Conservation (phyloP, 2,797 vertebrate genomes). For the Tokudaia tokunoshimensis region DNA sequence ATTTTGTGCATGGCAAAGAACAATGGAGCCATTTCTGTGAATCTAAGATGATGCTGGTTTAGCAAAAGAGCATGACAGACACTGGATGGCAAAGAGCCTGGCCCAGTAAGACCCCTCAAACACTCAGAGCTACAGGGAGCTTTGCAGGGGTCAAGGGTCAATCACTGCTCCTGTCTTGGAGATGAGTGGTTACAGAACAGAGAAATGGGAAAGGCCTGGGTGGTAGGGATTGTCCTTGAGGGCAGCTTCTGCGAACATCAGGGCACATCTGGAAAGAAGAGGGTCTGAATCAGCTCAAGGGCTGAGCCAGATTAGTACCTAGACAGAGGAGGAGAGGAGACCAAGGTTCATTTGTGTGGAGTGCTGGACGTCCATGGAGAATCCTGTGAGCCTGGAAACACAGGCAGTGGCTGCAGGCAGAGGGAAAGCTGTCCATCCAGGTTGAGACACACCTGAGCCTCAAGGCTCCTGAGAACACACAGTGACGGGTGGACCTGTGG, state of each 20-base stretch:
- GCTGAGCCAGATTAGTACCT: rapidly evolving
- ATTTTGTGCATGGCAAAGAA: not conserved
- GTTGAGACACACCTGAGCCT: no score
- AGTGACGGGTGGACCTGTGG: no score
- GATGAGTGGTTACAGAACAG: not conserved
- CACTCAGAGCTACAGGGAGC: not conserved
- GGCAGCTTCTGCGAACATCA: not conserved
- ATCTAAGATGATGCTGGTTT: not conserved
- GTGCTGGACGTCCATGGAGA: no score
- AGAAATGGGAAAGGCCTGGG: no score
- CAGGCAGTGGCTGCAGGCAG: not conserved
- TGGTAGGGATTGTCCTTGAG: not conserved
- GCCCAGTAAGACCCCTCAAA: not conserved
- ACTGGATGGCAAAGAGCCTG: rapidly evolving
- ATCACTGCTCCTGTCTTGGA: not conserved
- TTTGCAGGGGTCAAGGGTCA: not conserved
- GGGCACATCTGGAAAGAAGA: not conserved
- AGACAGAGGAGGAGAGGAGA: no score
- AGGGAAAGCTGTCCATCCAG: not conserved
- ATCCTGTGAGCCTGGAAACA: no score
- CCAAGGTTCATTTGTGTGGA: not conserved
- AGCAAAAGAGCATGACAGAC: not conserved
- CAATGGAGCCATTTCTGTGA: not conserved
- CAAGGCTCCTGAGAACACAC: no score
- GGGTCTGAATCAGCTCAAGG: not conserved